Evolutionary conservation across 2,888 invertebrate genomes (phyloP).

Genomic region (Melieria picta): DNA sequence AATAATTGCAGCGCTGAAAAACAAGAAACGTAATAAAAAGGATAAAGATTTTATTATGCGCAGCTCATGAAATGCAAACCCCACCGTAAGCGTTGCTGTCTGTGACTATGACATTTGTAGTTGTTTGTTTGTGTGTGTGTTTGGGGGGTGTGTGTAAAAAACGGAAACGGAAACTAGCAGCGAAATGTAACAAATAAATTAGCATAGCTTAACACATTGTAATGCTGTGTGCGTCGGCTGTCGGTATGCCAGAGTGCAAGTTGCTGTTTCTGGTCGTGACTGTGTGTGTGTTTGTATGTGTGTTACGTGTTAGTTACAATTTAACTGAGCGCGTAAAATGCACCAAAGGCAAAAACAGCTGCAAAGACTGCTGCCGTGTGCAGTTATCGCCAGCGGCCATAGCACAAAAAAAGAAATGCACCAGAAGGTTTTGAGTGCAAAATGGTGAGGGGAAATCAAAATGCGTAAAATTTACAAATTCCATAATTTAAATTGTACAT

Average conservation of each 20-base stretch:
- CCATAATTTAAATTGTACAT: too few relatives aligned
- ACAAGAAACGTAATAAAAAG: constrained; percentile 1
- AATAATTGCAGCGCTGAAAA: not conserved
- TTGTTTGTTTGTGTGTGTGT: not conserved
- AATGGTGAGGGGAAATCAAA: too few relatives aligned
- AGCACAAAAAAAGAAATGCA: too few relatives aligned
- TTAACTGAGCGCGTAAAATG: constrained; percentile 26
- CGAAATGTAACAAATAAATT: constrained; percentile 39
- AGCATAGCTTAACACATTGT: constrained; percentile 37
- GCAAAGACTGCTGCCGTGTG: too few relatives aligned
- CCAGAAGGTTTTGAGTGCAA: too few relatives aligned
- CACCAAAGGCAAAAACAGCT: not conserved
- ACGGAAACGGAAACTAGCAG: constrained; percentile 22
- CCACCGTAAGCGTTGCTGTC: too few relatives aligned
- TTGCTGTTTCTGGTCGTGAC: not conserved
- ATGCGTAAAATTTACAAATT: too few relatives aligned
- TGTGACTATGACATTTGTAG: too few relatives aligned
- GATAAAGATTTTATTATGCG: constrained; percentile 15
- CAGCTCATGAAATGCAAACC: constrained; percentile 25
- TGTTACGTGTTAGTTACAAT: not conserved
- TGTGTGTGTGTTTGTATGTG: not conserved
- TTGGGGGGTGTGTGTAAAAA: not conserved
- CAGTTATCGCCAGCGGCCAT: too few relatives aligned
- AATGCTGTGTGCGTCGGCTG: not conserved
- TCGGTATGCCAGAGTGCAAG: too few relatives aligned